A percentile compares a stretch with the other conserved stretches of the same genome.
phyloP scores from a whole-genome alignment of 2,113 vertebrate species.

The Thamnaconus septentrionalis region DNA sequence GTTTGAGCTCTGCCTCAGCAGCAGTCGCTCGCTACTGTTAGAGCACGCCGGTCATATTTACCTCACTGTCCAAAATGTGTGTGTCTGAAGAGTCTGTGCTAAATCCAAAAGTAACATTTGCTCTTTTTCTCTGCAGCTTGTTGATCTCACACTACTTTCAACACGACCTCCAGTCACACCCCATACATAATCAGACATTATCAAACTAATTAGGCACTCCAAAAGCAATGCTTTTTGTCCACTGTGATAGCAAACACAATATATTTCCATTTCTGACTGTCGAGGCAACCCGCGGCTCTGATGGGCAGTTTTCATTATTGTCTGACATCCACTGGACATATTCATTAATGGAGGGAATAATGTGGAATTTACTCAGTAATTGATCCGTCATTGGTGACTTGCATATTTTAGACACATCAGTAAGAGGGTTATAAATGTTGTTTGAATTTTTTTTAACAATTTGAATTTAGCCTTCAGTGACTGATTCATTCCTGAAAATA shows the following conservation, averaged over 20 bases:
- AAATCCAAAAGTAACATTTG: neutral
- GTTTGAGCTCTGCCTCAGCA: slow-evolving; percentile 25
- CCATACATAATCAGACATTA: too few relatives aligned
- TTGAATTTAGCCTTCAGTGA: too few relatives aligned
- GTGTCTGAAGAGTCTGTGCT: neutral
- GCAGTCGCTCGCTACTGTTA: slow-evolving; percentile 1
- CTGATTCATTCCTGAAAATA: too few relatives aligned
- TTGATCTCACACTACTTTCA: neutral
- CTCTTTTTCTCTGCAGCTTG: neutral
- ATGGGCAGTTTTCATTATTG: too few relatives aligned
- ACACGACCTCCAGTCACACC: neutral
- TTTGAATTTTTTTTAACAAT: too few relatives aligned
- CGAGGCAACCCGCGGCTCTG: neutral
- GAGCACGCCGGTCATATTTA: neutral
- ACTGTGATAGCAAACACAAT: neutral
- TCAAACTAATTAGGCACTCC: too few relatives aligned
- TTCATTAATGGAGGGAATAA: too few relatives aligned
- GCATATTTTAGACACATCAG: too few relatives aligned
- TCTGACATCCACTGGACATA: too few relatives aligned
- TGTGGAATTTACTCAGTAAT: too few relatives aligned
- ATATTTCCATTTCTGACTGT: neutral
- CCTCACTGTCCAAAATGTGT: slow-evolving; percentile 8
- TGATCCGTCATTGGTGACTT: too few relatives aligned
- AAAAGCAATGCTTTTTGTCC: neutral
- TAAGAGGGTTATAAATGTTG: too few relatives aligned